These are phyloP conservation scores for Heliconius nattereri DNA, from an alignment of 1,140 invertebrate genomes.

Conservation along the genomic window DNA sequence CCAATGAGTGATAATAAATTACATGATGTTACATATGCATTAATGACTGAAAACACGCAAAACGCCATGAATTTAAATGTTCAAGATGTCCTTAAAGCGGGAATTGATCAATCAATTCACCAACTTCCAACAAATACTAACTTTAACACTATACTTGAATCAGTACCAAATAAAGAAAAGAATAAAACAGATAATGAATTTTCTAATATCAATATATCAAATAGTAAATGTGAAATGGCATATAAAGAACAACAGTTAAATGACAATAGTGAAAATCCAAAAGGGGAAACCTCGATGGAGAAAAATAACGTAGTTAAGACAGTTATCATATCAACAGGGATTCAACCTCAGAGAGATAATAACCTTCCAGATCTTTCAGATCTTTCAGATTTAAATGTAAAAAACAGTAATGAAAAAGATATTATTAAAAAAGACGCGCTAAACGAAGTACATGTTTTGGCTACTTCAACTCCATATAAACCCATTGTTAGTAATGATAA, in stretches of 20 bases:
- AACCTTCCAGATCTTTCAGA: background rate
- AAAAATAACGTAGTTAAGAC: constrained; percentile 48
- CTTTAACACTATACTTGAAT: background rate
- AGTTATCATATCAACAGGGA: constrained; percentile 61
- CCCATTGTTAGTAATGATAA: constrained; percentile 9
- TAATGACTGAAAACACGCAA: constrained; percentile 64
- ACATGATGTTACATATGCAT: constrained; percentile 45
- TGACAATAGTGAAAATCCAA: constrained; percentile 10
- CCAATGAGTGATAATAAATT: constrained; percentile 19
- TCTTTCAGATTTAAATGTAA: background rate
- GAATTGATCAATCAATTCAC: background rate
- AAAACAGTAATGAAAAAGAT: background rate
- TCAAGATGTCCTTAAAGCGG: constrained; percentile 37
- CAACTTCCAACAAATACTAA: background rate
- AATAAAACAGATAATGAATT: background rate
- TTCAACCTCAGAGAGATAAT: background rate
- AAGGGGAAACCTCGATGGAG: background rate
- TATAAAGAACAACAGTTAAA: constrained; percentile 9
- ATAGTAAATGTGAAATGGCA: background rate
- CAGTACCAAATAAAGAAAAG: background rate
- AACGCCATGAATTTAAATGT: constrained; percentile 57
- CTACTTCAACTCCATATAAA: constrained; percentile 67
- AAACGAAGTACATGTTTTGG: constrained; percentile 45
- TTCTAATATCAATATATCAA: background rate
- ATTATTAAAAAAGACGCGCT: background rate